Evolutionary conservation across 2,113 vertebrate genomes (phyloP).

Genomic region (Nothobranchius kuhntae): DNA sequence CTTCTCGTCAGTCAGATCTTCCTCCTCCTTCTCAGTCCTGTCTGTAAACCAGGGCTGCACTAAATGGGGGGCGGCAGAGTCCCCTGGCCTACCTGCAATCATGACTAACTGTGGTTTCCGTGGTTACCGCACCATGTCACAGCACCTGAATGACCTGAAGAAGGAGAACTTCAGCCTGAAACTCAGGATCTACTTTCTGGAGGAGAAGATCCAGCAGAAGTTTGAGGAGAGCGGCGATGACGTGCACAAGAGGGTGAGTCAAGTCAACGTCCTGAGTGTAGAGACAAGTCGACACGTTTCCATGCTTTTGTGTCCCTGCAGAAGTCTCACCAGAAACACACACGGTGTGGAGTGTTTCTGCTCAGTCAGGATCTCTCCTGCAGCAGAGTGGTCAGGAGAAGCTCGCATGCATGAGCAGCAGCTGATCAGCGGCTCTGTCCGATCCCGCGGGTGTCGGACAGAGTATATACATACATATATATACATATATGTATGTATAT

Average conservation of each 20-base stretch:
- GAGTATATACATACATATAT: no score
- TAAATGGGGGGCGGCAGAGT: constrained; percentile 75
- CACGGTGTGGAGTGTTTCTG: no score
- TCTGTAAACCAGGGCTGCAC: constrained; percentile 34
- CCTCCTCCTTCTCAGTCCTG: not conserved
- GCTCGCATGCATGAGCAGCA: no score
- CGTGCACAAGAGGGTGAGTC: constrained; percentile 86
- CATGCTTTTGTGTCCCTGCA: no score
- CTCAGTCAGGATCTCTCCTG: no score
- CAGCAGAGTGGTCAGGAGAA: no score
- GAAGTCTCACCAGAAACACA: no score
- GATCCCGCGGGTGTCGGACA: no score
- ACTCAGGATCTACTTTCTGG: constrained; percentile 97
- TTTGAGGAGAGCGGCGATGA: constrained; percentile 87
- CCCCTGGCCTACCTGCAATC: constrained; percentile 66
- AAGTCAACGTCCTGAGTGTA: no score
- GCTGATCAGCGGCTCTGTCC: no score
- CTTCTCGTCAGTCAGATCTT: not conserved
- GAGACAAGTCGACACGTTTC: no score
- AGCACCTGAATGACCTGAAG: constrained; percentile 98
- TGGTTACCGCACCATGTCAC: constrained; percentile 93
- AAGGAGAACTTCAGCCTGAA: constrained; percentile 99
- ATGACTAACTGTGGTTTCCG: constrained; percentile 84
- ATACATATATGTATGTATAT: no score
- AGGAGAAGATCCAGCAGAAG: constrained; percentile 94